Evolutionary conservation across 1,140 invertebrate species (phyloP).

Genomic region (Neotoxoptera formosana): DNA sequence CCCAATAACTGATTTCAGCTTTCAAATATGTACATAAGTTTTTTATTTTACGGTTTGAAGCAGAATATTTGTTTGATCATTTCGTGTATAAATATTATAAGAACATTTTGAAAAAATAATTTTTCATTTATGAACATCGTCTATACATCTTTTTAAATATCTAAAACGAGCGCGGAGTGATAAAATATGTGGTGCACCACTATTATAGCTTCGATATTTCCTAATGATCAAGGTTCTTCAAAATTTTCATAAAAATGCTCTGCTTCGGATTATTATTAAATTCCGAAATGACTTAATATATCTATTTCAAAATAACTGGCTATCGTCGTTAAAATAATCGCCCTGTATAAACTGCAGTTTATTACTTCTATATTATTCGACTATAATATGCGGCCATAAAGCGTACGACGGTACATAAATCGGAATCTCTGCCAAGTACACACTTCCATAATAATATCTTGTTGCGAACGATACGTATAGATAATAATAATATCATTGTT

Average conservation of each 20-base stretch:
- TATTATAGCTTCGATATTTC: background rate
- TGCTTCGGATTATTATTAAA: background rate
- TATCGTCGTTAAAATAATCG: background rate
- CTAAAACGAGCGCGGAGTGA: background rate
- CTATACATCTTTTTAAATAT: background rate
- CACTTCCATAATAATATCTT: constrained; percentile 16
- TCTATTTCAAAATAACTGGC: background rate
- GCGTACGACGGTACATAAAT: background rate
- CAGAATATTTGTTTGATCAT: background rate
- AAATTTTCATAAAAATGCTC: background rate
- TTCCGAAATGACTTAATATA: background rate
- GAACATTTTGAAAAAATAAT: background rate
- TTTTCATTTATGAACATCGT: background rate
- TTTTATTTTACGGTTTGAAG: background rate
- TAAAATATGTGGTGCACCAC: background rate
- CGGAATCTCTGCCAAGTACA: constrained; percentile 8
- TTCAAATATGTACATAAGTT: background rate
- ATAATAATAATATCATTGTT: background rate
- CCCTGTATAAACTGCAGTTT: background rate
- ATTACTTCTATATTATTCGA: background rate
- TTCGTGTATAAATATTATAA: background rate
- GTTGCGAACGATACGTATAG: background rate
- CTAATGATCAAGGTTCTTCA: background rate
- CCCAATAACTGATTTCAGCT: background rate
- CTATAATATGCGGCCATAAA: constrained; percentile 8